Percentiles rank a stretch among this genome's conserved stretches.
phyloP scores from a whole-genome alignment of 2,797 vertebrate genomes.

The Lepilemur ruficaudatus region DNA sequence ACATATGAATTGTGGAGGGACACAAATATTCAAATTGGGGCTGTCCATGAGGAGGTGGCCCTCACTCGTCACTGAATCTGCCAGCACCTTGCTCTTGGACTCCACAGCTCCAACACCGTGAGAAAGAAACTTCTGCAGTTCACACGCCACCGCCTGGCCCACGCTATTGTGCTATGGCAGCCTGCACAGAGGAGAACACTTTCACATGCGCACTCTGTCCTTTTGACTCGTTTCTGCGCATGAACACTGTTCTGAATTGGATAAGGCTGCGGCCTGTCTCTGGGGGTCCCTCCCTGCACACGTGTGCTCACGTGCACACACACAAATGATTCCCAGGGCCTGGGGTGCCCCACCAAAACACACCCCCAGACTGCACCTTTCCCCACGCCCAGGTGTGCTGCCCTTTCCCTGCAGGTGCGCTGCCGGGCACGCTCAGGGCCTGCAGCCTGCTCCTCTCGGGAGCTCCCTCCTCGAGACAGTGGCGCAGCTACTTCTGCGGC shows the following conservation, averaged over 20 bases:
- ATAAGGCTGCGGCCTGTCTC: neutral
- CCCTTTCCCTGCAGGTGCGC: neutral
- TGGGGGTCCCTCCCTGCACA: neutral
- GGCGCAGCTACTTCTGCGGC: accelerated
- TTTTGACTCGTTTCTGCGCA: neutral
- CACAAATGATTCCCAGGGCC: neutral
- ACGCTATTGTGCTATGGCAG: neutral
- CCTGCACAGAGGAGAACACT: neutral
- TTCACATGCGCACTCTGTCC: neutral
- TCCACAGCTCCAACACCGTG: neutral
- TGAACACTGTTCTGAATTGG: neutral
- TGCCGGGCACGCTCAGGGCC: neutral
- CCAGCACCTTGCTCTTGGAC: neutral
- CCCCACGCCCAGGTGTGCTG: too few relatives aligned
- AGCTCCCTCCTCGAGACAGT: neutral
- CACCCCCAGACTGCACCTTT: neutral
- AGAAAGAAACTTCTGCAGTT: neutral
- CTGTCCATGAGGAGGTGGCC: too few relatives aligned
- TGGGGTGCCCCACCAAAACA: too few relatives aligned
- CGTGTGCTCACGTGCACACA: neutral
- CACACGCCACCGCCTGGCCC: neutral
- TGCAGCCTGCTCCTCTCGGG: too few relatives aligned
- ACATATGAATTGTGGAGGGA: neutral
- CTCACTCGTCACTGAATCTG: neutral
- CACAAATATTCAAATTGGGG: neutral